Evolutionary conservation across 2,113 vertebrate species (phyloP).

Genomic region (Scatophagus argus): DNA sequence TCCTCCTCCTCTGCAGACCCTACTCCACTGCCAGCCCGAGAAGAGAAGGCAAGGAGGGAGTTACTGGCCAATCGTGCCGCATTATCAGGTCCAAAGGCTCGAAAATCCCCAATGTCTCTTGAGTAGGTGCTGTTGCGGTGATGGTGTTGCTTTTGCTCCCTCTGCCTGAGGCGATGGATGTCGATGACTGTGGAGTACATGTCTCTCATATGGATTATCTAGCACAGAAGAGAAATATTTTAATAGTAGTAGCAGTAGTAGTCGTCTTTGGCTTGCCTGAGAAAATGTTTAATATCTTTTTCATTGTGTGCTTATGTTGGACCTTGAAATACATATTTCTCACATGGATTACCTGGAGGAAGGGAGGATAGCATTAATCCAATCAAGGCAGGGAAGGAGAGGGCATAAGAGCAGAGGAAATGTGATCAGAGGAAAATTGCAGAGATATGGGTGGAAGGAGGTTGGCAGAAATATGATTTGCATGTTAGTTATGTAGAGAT

Average conservation of each 20-base stretch:
- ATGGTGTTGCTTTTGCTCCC: slow-evolving; percentile 87
- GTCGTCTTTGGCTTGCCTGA: not conserved
- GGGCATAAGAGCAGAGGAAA: slow-evolving; percentile 51
- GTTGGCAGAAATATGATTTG: slow-evolving; percentile 54
- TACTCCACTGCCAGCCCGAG: slow-evolving; percentile 50
- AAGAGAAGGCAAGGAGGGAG: slow-evolving; percentile 86
- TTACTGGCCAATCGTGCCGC: slow-evolving; percentile 86
- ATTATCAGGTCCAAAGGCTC: slow-evolving; percentile 75
- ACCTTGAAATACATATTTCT: slow-evolving; percentile 91
- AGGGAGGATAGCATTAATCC: slow-evolving; percentile 23
- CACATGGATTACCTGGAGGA: slow-evolving; percentile 87
- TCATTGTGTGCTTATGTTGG: not conserved
- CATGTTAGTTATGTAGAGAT: slow-evolving; percentile 32
- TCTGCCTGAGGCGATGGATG: slow-evolving; percentile 92
- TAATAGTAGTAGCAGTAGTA: not conserved
- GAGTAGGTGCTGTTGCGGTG: slow-evolving; percentile 79
- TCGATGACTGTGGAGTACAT: slow-evolving; percentile 99
- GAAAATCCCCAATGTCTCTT: slow-evolving; percentile 81
- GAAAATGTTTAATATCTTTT: not conserved
- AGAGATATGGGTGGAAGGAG: slow-evolving; percentile 30
- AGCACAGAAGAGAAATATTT: not conserved
- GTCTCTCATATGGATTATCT: slow-evolving; percentile 98
- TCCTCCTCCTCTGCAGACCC: slow-evolving; percentile 89
- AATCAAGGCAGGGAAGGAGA: slow-evolving; percentile 47
- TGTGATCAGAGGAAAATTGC: slow-evolving; percentile 56